Conservation (phyloP, 1,140 invertebrate genomes). For the Hypothenemus hampei region DNA sequence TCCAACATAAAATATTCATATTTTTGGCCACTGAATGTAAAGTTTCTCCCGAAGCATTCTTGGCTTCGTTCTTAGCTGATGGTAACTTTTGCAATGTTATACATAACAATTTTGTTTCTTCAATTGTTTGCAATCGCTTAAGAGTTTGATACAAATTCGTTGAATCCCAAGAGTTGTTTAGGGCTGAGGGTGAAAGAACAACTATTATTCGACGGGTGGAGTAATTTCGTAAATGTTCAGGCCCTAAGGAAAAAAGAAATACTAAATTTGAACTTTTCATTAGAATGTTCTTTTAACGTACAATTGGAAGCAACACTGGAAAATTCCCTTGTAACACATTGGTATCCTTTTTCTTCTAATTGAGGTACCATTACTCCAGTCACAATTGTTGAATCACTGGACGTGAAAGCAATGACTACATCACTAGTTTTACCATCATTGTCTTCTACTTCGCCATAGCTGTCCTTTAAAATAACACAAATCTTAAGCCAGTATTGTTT, state of each 20-base stretch:
- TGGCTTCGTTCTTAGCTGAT: conserved; percentile 32
- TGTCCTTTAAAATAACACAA: conserved; percentile 39
- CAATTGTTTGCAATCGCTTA: conserved; percentile 37
- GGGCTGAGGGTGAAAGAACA: conserved; percentile 35
- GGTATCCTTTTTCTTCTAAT: conserved; percentile 39
- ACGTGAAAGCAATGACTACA: conserved; percentile 39
- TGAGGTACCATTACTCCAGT: conserved; percentile 38
- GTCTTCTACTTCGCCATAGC: conserved; percentile 37
- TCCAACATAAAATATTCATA: conserved; percentile 35
- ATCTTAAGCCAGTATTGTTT: conserved; percentile 37
- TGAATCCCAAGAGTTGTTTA: conserved; percentile 39
- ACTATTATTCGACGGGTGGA: conserved; percentile 36
- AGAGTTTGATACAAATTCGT: conserved; percentile 36
- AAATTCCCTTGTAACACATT: conserved; percentile 34
- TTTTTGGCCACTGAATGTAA: conserved; percentile 21
- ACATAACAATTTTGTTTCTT: conserved; percentile 32
- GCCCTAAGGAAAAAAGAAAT: conserved; percentile 32
- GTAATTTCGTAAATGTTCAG: conserved; percentile 29
- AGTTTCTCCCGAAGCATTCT: conserved; percentile 41
- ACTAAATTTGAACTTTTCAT: not conserved
- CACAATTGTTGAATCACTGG: conserved; percentile 39
- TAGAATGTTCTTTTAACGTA: conserved; percentile 29
- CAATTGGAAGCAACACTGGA: conserved; percentile 33
- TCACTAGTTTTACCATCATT: conserved; percentile 42
- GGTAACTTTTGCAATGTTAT: conserved; percentile 39